Evolutionary conservation across 2,888 invertebrate genomes (phyloP).

Genomic region (Hypomecis punctinalis): DNA sequence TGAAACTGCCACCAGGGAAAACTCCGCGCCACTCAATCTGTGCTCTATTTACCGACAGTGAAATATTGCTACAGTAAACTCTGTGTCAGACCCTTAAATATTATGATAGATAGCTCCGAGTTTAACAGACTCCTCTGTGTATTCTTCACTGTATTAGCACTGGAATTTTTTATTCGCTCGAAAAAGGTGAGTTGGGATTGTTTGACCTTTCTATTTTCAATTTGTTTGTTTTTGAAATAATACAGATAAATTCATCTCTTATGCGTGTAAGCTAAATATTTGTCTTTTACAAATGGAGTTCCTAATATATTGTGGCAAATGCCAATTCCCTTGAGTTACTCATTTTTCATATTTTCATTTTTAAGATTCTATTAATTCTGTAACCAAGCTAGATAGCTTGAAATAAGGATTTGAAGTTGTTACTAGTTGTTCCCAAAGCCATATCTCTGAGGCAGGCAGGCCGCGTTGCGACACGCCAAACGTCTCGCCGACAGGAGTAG

Average conservation of each 20-base stretch:
- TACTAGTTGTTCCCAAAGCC: background rate
- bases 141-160: conserved; percentile 29
- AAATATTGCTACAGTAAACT: conserved; percentile 45
- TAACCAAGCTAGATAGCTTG: too few relatives aligned
- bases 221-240: background rate
- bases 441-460: conserved; percentile 17
- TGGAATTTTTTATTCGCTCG: conserved; percentile 14
- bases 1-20: conserved; percentile 57
- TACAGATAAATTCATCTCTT: background rate
- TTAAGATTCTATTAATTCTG: too few relatives aligned
- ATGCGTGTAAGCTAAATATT: background rate
- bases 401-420: background rate
- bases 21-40: conserved; percentile 48
- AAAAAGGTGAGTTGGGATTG: background rate
- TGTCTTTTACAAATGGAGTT: too few relatives aligned
- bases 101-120: conserved; percentile 42
- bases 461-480: conserved; percentile 24
- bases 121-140: conserved; percentile 32
- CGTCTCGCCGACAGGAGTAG: conserved; percentile 44
- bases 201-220: background rate
- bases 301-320: background rate
- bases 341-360: background rate
- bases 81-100: conserved; percentile 45
- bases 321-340: background rate
- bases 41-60: conserved; percentile 46